Conservation (phyloP, 2,888 invertebrate genomes). For the Encarsia formosa region DNA sequence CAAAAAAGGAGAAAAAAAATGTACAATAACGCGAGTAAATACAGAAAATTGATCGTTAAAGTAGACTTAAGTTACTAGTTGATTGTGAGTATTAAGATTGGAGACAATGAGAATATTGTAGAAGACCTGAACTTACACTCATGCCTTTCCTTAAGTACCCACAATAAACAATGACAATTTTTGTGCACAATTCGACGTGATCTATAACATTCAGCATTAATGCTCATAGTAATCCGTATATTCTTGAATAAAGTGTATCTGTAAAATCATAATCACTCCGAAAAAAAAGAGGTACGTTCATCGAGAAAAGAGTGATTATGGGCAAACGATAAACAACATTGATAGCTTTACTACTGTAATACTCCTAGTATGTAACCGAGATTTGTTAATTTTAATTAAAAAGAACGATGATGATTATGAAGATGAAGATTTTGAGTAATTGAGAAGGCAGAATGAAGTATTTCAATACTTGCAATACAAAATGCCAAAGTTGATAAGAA, state of each 20-base stretch:
- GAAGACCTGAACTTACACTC: slow-evolving; percentile 25
- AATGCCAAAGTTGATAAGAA: slow-evolving; percentile 44
- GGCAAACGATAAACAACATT: slow-evolving; percentile 17
- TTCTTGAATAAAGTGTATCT: slow-evolving; percentile 29
- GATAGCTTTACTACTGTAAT: slow-evolving; percentile 32
- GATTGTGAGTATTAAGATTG: slow-evolving; percentile 19
- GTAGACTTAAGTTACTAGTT: slow-evolving; percentile 17
- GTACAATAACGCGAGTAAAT: slow-evolving; percentile 34
- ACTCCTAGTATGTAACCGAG: slow-evolving; percentile 31
- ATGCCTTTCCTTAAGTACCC: slow-evolving; percentile 28
- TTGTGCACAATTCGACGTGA: slow-evolving; percentile 22
- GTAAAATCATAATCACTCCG: slow-evolving; percentile 7
- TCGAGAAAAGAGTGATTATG: slow-evolving; percentile 20
- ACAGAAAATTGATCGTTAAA: slow-evolving; percentile 7
- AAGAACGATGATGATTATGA: slow-evolving; percentile 23
- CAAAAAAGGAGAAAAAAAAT: slow-evolving; percentile 33
- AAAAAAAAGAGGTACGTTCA: slow-evolving; percentile 17
- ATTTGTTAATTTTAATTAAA: slow-evolving; percentile 30
- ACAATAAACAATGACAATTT: slow-evolving; percentile 27
- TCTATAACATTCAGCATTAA: slow-evolving; percentile 24
- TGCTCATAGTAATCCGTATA: slow-evolving; percentile 29
- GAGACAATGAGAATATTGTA: slow-evolving; percentile 22
- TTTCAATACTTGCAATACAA: slow-evolving; percentile 43
- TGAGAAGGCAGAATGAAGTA: slow-evolving; percentile 28
- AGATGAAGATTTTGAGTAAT: slow-evolving; percentile 27